phyloP scores from a whole-genome alignment of 2,113 vertebrate genomes.

The Lepisosteus oculatus region DNA sequence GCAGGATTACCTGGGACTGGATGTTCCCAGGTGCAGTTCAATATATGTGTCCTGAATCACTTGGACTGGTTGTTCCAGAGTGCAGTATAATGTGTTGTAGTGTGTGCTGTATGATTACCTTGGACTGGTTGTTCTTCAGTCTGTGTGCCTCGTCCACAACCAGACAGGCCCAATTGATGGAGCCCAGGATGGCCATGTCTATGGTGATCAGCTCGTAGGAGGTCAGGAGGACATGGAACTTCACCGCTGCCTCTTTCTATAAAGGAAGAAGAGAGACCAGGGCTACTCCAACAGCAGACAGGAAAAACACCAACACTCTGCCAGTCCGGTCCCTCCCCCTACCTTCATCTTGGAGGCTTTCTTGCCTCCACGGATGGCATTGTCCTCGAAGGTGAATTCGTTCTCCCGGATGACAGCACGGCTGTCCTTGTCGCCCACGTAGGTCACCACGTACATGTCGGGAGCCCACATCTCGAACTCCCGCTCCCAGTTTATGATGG shows the following conservation, averaged over 20 bases:
- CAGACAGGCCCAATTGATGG: constrained; percentile 95
- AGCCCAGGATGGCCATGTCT: constrained; percentile 91
- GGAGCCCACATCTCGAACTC: constrained; percentile 99
- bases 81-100: too few relatives aligned
- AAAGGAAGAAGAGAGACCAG: constrained; percentile 17
- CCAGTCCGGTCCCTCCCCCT: background rate
- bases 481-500: constrained; percentile 97
- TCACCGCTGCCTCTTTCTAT: constrained; percentile 93
- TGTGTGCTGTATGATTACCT: constrained; percentile 59
- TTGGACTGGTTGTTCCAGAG: background rate
- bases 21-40: too few relatives aligned
- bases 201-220: constrained; percentile 96
- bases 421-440: constrained; percentile 93
- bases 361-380: constrained; percentile 92
- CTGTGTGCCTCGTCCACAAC: constrained; percentile 96
- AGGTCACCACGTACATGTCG: constrained; percentile 97
- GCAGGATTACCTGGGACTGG: too few relatives aligned
- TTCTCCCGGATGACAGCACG: constrained; percentile 94
- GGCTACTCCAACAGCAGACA: too few relatives aligned
- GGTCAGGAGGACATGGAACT: constrained; percentile 91
- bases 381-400: constrained; percentile 95
- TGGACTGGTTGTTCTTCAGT: constrained; percentile 97
- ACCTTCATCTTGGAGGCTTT: constrained; percentile 97
- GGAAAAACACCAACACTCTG: too few relatives aligned
- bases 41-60: background rate